Conservation (phyloP, 2,888 invertebrate genomes). For the Lepetodrilus schrolli region DNA sequence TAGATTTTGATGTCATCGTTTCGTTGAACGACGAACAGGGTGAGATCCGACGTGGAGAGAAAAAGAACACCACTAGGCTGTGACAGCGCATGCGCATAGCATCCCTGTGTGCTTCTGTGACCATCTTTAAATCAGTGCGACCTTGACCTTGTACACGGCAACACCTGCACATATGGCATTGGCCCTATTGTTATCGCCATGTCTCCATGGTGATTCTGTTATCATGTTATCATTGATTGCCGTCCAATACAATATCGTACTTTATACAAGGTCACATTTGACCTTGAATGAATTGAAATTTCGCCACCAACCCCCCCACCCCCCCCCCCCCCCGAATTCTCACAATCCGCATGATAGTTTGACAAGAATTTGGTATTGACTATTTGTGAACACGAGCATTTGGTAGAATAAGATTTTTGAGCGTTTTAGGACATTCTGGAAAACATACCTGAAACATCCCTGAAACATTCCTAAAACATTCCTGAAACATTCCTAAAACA, state of each 20-base stretch:
- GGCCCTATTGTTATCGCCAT: constrained; percentile 2
- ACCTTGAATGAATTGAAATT: not conserved
- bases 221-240: constrained; percentile 35
- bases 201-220: not conserved
- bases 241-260: constrained; percentile 16
- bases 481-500: too few species aligned
- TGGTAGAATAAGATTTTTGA: too few species aligned
- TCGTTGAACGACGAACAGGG: not conserved
- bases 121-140: not conserved
- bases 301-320: not conserved
- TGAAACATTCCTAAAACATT: too few species aligned
- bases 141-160: constrained; percentile 11
- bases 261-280: not conserved
- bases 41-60: not conserved
- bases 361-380: too few species aligned
- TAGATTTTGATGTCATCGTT: not conserved
- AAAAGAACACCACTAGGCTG: not conserved
- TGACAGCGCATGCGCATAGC: constrained; percentile 43
- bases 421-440: too few species aligned
- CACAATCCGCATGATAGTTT: too few species aligned
- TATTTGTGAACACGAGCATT: too few species aligned
- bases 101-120: constrained; percentile 40
- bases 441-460: too few species aligned
- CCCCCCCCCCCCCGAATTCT: too few species aligned
- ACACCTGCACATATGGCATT: not conserved